phyloP scores from a whole-genome alignment of 2,113 vertebrate species.

The Ifrita kowaldi region DNA sequence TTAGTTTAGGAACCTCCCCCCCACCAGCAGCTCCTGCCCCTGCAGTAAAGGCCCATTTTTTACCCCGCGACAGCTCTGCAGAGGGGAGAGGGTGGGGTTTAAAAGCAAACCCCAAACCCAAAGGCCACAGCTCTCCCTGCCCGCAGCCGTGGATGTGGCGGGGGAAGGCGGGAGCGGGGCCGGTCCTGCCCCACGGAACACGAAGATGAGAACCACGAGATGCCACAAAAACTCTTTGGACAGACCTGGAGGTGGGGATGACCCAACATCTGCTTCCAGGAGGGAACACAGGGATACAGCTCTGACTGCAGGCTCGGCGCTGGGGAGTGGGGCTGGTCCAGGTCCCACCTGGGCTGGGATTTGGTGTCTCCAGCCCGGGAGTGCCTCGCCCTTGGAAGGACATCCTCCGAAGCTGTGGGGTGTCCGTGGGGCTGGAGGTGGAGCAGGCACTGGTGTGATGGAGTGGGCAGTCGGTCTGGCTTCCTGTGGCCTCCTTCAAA shows the following conservation, averaged over 20 bases:
- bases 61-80: not conserved
- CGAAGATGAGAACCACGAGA: not conserved
- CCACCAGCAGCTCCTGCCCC: not conserved
- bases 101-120: not conserved
- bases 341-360: not conserved
- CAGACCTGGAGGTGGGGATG: not conserved
- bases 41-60: not conserved
- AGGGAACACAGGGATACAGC: not conserved
- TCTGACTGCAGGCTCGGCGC: accelerated
- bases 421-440: accelerated
- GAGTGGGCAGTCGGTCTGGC: not conserved
- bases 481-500: not conserved
- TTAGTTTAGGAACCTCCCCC: not conserved
- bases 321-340: not conserved
- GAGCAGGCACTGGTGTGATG: not conserved
- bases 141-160: not conserved
- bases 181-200: not conserved
- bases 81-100: not conserved
- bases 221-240: not conserved
- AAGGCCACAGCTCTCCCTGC: not conserved
- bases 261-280: not conserved
- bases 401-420: accelerated
- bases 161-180: not conserved
- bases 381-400: accelerated
- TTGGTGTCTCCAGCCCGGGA: not conserved